phyloP scores from a whole-genome alignment of 2,113 vertebrate genomes.

The Cardinalis cardinalis region DNA sequence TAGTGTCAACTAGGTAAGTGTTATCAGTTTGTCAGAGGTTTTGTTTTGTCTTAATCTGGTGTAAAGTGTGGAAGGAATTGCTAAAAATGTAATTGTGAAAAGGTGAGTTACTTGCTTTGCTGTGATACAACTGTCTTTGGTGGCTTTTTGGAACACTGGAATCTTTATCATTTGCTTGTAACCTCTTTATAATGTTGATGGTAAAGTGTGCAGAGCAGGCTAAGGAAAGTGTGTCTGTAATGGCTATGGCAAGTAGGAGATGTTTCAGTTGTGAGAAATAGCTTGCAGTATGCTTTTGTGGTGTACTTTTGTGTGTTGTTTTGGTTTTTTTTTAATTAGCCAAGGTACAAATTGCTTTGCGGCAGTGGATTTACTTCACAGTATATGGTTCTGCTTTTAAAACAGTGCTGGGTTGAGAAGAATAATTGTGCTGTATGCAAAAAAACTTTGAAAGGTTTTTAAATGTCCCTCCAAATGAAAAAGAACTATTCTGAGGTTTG shows the following conservation, averaged over 20 bases:
- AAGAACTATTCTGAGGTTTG: not conserved
- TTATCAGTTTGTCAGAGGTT: not conserved
- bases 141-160: not conserved
- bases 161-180: not conserved
- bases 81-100: not conserved
- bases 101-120: fast-evolving
- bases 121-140: not conserved
- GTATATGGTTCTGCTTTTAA: not conserved
- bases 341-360: not conserved
- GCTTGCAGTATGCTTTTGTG: not conserved
- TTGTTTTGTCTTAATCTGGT: not conserved
- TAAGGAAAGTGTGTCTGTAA: not conserved
- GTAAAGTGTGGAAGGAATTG: not conserved
- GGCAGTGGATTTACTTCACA: not conserved
- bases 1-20: not conserved
- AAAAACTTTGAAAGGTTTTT: not conserved
- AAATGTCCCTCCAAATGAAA: not conserved
- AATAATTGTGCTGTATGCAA: not conserved
- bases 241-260: not conserved
- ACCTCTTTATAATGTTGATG: not conserved
- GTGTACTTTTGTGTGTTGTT: fast-evolving
- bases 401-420: not conserved
- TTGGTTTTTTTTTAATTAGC: not conserved
- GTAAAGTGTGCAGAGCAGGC: not conserved
- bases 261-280: not conserved